phyloP scores from a whole-genome alignment of 2,888 invertebrate genomes.

The Dendrolimus pini region DNA sequence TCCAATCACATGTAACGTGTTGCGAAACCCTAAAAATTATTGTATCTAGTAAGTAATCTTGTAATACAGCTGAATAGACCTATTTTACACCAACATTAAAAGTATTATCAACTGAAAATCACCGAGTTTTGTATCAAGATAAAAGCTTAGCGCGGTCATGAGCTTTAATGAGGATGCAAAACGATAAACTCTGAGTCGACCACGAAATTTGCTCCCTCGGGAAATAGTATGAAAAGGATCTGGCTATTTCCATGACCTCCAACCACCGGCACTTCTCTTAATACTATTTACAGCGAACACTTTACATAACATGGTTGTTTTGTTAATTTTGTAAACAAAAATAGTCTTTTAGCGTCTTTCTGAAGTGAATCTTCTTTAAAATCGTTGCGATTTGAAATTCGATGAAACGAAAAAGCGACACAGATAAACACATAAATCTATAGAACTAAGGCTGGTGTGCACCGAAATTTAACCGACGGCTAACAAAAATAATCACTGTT shows the following conservation, averaged over 20 bases:
- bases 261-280: slow-evolving; percentile 13
- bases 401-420: too few species aligned
- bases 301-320: neutral
- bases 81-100: too few species aligned
- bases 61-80: too few species aligned
- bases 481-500: too few species aligned
- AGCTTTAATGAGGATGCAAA: slow-evolving; percentile 35
- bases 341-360: neutral
- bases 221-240: slow-evolving; percentile 31
- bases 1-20: too few species aligned
- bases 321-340: neutral
- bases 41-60: too few species aligned
- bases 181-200: slow-evolving; percentile 23
- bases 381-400: too few species aligned
- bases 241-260: slow-evolving; percentile 20
- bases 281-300: slow-evolving; percentile 6
- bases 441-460: too few species aligned
- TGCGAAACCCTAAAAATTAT: too few species aligned
- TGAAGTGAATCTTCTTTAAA: neutral
- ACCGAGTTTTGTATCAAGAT: slow-evolving; percentile 13
- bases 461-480: too few species aligned
- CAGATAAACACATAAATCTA: too few species aligned
- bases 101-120: neutral
- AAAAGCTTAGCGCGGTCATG: slow-evolving; percentile 21
- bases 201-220: slow-evolving; percentile 30